These are phyloP conservation scores for Ceyx cyanopectus DNA, from an alignment of 2,113 vertebrate genomes.

Conservation along the genomic window DNA sequence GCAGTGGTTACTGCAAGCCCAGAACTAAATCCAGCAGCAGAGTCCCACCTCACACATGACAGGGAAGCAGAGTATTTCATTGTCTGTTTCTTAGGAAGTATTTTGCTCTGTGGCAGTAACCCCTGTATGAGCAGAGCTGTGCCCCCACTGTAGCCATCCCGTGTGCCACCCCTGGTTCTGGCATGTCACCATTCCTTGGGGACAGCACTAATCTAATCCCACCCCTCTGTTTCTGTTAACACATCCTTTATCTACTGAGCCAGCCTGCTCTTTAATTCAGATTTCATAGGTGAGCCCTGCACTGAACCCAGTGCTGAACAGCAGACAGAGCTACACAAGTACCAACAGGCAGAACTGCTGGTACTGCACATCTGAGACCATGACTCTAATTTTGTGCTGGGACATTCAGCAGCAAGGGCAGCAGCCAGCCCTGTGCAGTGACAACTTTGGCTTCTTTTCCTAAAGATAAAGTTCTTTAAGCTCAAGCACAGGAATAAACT, in stretches of 20 bases:
- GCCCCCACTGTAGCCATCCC: neutral
- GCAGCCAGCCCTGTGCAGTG: neutral
- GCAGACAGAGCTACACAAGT: neutral
- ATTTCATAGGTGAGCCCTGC: neutral
- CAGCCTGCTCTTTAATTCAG: neutral
- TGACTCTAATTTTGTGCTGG: neutral
- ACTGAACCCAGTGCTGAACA: fast-evolving
- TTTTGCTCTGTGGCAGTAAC: neutral
- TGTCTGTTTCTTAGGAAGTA: neutral
- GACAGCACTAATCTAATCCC: neutral
- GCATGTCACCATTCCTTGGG: neutral
- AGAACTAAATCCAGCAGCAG: neutral
- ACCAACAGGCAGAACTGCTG: neutral
- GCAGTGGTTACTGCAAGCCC: neutral
- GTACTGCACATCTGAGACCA: neutral
- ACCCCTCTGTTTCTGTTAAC: neutral
- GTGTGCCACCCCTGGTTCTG: fast-evolving
- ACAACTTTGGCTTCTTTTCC: neutral
- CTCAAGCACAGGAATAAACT: neutral
- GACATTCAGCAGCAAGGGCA: neutral
- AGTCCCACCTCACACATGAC: neutral
- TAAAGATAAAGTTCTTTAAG: neutral
- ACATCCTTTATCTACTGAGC: neutral
- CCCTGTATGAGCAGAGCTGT: neutral
- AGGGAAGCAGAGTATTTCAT: neutral